phyloP scores from a whole-genome alignment of 2,797 vertebrate genomes.

The Hapalemur alaotrensis region DNA sequence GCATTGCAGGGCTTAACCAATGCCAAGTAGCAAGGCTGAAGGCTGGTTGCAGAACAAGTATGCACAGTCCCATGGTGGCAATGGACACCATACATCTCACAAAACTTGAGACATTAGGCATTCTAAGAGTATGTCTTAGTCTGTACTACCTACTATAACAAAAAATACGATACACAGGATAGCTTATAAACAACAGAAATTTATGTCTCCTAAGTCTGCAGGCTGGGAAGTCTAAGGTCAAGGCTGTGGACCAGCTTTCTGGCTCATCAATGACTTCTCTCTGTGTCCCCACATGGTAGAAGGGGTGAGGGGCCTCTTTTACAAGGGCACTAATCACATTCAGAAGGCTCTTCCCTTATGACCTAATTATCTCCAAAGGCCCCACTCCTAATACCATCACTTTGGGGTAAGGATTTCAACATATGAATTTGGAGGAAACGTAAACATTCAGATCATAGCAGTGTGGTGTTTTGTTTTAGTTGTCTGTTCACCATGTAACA shows the following conservation, averaged over 20 bases:
- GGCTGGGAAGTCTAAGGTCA: not conserved
- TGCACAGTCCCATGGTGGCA: rapidly evolving
- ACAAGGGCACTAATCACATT: not conserved
- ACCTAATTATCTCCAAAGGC: not conserved
- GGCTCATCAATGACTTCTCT: not conserved
- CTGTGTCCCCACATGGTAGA: not conserved
- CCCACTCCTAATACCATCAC: not conserved
- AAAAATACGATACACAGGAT: not conserved
- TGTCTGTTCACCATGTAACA: not conserved
- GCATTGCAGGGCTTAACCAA: too few species aligned
- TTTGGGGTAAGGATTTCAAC: not conserved
- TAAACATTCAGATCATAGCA: not conserved
- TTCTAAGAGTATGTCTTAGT: not conserved
- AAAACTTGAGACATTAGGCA: not conserved
- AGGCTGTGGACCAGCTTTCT: not conserved
- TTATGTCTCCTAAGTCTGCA: not conserved
- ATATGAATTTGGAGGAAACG: not conserved
- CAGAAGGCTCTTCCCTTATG: not conserved
- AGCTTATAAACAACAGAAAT: not conserved
- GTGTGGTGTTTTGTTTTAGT: not conserved
- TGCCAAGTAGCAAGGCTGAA: rapidly evolving
- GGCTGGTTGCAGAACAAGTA: not conserved
- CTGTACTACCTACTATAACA: not conserved
- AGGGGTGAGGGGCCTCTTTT: not conserved
- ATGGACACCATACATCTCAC: rapidly evolving